These are phyloP conservation scores for Ceratina calcarata DNA, from an alignment of 1,140 invertebrate genomes.

Conservation along the genomic window DNA sequence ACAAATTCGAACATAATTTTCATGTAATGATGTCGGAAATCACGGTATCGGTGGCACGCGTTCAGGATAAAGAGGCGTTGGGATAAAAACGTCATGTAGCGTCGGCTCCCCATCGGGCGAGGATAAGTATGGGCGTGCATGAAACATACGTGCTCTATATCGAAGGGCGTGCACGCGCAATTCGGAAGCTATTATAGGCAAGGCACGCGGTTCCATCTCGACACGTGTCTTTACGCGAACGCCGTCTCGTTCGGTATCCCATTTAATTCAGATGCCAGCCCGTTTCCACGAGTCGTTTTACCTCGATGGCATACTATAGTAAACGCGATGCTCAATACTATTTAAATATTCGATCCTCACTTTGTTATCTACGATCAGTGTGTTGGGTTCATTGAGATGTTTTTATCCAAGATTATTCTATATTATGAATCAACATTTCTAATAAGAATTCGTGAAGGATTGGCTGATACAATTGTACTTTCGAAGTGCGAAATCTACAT, in stretches of 20 bases:
- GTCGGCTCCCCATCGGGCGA: slow-evolving; percentile 30
- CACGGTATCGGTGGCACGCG: slow-evolving; percentile 62
- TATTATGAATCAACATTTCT: too few relatives aligned
- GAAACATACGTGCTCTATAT: slow-evolving; percentile 35
- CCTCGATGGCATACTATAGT: too few relatives aligned
- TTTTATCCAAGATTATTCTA: too few relatives aligned
- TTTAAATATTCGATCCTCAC: too few relatives aligned
- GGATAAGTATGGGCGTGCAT: slow-evolving; percentile 51
- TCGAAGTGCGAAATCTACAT: too few relatives aligned
- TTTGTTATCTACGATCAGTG: too few relatives aligned
- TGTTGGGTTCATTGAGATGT: too few relatives aligned
- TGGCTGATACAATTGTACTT: too few relatives aligned
- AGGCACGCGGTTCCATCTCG: slow-evolving; percentile 69
- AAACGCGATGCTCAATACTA: too few relatives aligned
- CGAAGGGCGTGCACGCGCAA: slow-evolving; percentile 62
- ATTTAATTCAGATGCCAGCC: too few relatives aligned
- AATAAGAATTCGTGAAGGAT: too few relatives aligned
- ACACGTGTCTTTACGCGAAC: slow-evolving; percentile 73
- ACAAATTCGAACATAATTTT: slow-evolving; percentile 2
- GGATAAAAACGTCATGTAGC: slow-evolving; percentile 63
- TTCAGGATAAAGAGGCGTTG: slow-evolving; percentile 58
- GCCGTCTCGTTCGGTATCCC: slow-evolving; percentile 68
- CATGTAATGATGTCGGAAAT: slow-evolving; percentile 51
- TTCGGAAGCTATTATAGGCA: slow-evolving; percentile 71
- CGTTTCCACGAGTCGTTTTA: too few relatives aligned